phyloP scores from a whole-genome alignment of 2,113 vertebrate genomes.

The Bufo gargarizans region DNA sequence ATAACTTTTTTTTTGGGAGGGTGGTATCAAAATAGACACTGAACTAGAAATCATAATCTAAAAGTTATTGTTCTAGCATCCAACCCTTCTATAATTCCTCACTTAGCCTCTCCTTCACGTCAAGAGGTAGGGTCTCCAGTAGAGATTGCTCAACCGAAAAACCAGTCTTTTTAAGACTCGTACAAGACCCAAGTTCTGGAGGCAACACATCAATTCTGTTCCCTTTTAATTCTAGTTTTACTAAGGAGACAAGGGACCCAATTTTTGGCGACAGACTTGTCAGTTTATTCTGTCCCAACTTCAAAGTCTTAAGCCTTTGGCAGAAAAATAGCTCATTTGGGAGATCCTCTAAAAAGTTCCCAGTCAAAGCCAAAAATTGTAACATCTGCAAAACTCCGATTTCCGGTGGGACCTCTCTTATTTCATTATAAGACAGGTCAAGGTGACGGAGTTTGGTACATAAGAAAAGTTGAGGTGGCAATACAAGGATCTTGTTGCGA shows the following conservation, averaged over 20 bases:
- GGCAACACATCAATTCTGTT: constrained; percentile 81
- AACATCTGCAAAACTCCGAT: constrained; percentile 81
- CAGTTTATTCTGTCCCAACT: constrained; percentile 79
- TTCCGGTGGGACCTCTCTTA: constrained; percentile 77
- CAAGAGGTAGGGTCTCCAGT: constrained; percentile 75
- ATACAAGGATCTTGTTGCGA: constrained; percentile 80
- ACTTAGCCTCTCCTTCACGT: constrained; percentile 70
- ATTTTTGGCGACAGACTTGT: constrained; percentile 74
- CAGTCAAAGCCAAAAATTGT: constrained; percentile 77
- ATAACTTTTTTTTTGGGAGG: neutral
- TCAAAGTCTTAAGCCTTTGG: constrained; percentile 77
- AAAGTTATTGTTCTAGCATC: too few relatives aligned
- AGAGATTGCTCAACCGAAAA: constrained; percentile 78
- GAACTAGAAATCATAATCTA: neutral
- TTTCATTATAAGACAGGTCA: constrained; percentile 83
- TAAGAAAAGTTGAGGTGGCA: constrained; percentile 79
- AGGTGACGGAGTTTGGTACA: constrained; percentile 82
- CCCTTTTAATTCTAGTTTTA: constrained; percentile 80
- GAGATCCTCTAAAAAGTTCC: constrained; percentile 79
- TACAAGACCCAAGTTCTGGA: constrained; percentile 75
- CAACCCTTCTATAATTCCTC: constrained; percentile 61
- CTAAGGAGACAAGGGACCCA: constrained; percentile 70
- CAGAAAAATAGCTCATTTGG: constrained; percentile 87
- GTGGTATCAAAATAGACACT: neutral
- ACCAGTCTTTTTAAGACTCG: constrained; percentile 70